Evolutionary conservation across 53 echinoderm and acorn worm genomes (phyloP).

Genomic region (Echinarachnius parma): DNA sequence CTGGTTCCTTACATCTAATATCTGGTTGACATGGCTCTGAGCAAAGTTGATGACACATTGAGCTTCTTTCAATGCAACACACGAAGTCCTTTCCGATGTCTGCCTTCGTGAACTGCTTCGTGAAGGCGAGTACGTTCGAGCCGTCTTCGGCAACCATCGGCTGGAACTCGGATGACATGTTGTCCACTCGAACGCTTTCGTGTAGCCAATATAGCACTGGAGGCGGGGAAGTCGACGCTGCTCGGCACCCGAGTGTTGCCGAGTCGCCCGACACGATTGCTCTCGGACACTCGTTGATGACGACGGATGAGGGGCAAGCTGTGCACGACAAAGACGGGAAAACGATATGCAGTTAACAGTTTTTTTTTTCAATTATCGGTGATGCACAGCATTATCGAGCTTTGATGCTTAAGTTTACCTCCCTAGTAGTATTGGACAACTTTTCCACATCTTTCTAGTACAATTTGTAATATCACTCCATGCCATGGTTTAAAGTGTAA

Average conservation of each 20-base stretch:
- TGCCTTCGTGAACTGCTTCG: not conserved
- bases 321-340: not conserved
- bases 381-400: no score
- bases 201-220: slow-evolving; percentile 29
- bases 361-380: no score
- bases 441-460: no score
- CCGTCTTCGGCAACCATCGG: slow-evolving; percentile 25
- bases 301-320: slow-evolving; percentile 28
- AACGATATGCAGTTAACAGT: no score
- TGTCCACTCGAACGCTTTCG: slow-evolving; percentile 10
- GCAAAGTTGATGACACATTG: slow-evolving; percentile 38
- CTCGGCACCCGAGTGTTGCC: slow-evolving; percentile 38
- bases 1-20: slow-evolving; percentile 17
- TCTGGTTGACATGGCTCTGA: slow-evolving; percentile 23
- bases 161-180: slow-evolving; percentile 9
- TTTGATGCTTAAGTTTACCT: no score
- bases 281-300: slow-evolving; percentile 28
- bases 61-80: slow-evolving; percentile 25
- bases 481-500: no score
- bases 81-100: slow-evolving; percentile 30
- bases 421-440: no score
- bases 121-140: slow-evolving; percentile 8
- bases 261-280: slow-evolving; percentile 11
- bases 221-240: slow-evolving; percentile 40
- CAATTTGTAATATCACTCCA: no score